These are phyloP conservation scores for Muricea muricata DNA, from an alignment of 92 coral and sea anemone genomes.

Conservation along the genomic window DNA sequence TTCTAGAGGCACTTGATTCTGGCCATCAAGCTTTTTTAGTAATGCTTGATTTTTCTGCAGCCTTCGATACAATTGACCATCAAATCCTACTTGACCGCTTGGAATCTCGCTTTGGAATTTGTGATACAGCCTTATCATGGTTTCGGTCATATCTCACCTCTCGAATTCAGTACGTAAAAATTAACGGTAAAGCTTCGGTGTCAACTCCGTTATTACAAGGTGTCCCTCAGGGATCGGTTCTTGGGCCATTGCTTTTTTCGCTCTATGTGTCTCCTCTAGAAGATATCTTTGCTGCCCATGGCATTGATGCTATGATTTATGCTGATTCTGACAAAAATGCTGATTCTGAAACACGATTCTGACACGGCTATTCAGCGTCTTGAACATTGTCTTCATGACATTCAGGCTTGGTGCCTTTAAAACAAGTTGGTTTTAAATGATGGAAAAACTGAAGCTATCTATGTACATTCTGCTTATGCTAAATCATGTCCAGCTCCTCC, in stretches of 20 bases:
- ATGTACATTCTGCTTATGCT: conserved; percentile 5
- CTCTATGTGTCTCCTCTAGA: conserved; percentile 29
- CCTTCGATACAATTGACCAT: too few relatives aligned
- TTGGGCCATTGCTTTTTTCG: conserved; percentile 29
- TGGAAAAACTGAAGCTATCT: conserved; percentile 33
- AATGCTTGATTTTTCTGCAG: too few relatives aligned
- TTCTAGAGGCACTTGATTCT: too few relatives aligned
- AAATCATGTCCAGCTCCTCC: not conserved
- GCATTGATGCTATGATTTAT: conserved; percentile 32
- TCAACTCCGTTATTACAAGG: conserved; percentile 31
- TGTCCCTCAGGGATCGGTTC: conserved; percentile 39
- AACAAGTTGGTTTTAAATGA: conserved; percentile 38
- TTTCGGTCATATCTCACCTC: too few relatives aligned
- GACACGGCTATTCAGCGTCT: conserved; percentile 39
- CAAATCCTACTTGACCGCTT: too few relatives aligned
- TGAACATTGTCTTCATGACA: conserved; percentile 37
- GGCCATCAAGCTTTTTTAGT: too few relatives aligned
- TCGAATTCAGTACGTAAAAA: too few relatives aligned
- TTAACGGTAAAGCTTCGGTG: too few relatives aligned
- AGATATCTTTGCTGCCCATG: conserved; percentile 39
- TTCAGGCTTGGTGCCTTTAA: conserved; percentile 31
- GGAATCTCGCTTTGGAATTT: too few relatives aligned
- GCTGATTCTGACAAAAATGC: conserved; percentile 37
- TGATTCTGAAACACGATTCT: conserved; percentile 26
- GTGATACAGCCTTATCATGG: too few relatives aligned